Evolutionary conservation across 2,113 vertebrate genomes (phyloP).

Genomic region (Salvelinus sp.): DNA sequence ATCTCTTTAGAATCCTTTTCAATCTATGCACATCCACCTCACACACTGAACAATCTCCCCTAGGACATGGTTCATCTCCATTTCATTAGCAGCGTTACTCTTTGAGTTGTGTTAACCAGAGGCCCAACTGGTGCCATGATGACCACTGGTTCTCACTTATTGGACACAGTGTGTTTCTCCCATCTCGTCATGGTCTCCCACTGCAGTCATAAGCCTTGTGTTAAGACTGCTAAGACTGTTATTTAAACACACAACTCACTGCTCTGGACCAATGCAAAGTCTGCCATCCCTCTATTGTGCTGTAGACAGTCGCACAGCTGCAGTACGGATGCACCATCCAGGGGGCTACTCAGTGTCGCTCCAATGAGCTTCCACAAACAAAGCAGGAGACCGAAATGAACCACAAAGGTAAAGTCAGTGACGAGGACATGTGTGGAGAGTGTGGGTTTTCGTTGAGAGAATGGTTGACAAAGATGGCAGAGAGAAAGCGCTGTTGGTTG

Average conservation of each 20-base stretch:
- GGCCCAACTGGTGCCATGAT: neutral
- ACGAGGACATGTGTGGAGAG: too few species aligned
- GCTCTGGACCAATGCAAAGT: neutral
- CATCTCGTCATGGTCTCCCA: neutral
- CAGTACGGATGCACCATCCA: neutral
- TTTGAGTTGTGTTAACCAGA: neutral
- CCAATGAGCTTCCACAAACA: neutral
- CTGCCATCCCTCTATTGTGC: neutral
- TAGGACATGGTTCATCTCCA: neutral
- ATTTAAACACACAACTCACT: neutral
- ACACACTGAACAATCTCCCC: neutral
- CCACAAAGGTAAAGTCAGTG: neutral
- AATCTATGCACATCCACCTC: neutral
- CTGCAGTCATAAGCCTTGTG: neutral
- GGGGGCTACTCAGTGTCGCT: neutral
- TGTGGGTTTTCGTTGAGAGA: neutral
- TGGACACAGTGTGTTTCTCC: neutral
- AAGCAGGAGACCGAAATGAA: neutral
- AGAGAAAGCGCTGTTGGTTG: neutral
- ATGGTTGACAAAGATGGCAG: neutral
- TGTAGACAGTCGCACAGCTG: too few species aligned
- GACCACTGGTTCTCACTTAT: neutral
- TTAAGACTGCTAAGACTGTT: neutral
- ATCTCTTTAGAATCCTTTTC: neutral
- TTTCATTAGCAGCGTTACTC: neutral